Percentiles rank a stretch among this genome's conserved stretches.
These are phyloP conservation scores for Cybosia mesomella DNA, from an alignment of 2,888 invertebrate species.

Conservation along the genomic window DNA sequence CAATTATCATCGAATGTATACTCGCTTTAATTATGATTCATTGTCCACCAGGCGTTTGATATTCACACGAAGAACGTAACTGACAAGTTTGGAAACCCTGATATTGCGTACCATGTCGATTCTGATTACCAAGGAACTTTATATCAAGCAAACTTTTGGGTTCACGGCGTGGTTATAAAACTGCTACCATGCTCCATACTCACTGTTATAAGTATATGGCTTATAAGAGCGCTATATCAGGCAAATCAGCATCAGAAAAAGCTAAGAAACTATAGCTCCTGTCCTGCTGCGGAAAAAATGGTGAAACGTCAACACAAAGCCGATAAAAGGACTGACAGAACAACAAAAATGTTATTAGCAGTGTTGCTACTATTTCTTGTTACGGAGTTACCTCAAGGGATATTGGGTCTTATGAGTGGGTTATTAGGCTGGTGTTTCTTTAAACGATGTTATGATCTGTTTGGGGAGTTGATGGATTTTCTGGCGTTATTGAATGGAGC, in stretches of 20 bases:
- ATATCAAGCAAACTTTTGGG: slow-evolving; percentile 92
- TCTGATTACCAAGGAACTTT: slow-evolving; percentile 87
- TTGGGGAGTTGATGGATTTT: slow-evolving; percentile 96
- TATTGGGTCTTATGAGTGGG: slow-evolving; percentile 90
- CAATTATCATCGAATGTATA: slow-evolving; percentile 61
- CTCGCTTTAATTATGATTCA: slow-evolving; percentile 29
- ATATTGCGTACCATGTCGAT: slow-evolving; percentile 79
- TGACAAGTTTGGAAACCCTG: slow-evolving; percentile 72
- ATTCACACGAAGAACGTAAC: slow-evolving; percentile 82
- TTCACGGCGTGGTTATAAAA: slow-evolving; percentile 93
- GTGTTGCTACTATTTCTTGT: slow-evolving; percentile 94
- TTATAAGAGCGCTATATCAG: slow-evolving; percentile 90
- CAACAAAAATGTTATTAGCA: slow-evolving; percentile 95
- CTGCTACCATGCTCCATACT: slow-evolving; percentile 92
- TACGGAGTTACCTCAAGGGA: slow-evolving; percentile 95
- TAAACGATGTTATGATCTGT: slow-evolving; percentile 91
- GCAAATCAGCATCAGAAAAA: slow-evolving; percentile 92
- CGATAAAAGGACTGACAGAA: slow-evolving; percentile 93
- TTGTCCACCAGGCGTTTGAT: slow-evolving; percentile 75
- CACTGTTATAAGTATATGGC: slow-evolving; percentile 90
- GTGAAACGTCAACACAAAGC: slow-evolving; percentile 85
- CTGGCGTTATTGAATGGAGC: slow-evolving; percentile 96
- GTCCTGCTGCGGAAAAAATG: slow-evolving; percentile 81
- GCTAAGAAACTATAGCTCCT: slow-evolving; percentile 88
- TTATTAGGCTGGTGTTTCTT: slow-evolving; percentile 91